Evolutionary conservation across 2,888 invertebrate species (phyloP).

Genomic region (Blastobasis lacticolella): DNA sequence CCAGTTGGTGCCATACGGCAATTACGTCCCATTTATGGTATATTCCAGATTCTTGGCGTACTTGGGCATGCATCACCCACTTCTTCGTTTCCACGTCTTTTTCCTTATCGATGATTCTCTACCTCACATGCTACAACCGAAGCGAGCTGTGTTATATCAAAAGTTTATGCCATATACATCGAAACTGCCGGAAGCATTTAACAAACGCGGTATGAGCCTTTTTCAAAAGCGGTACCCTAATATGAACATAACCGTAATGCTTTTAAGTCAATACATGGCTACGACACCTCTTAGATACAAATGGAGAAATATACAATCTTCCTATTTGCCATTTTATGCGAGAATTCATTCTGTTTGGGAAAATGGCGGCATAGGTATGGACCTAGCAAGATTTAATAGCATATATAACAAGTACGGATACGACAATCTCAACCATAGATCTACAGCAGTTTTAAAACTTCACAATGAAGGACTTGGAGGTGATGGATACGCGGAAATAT

Average conservation of each 20-base stretch:
- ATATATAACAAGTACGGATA: slow-evolving; percentile 22
- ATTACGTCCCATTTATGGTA: slow-evolving; percentile 27
- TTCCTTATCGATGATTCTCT: slow-evolving; percentile 51
- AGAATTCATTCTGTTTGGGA: slow-evolving; percentile 71
- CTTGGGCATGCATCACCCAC: slow-evolving; percentile 43
- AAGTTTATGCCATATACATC: slow-evolving; percentile 27
- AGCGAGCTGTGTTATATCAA: slow-evolving; percentile 20
- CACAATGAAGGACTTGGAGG: slow-evolving; percentile 50
- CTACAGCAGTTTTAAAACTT: slow-evolving; percentile 41
- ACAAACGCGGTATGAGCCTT: slow-evolving; percentile 26
- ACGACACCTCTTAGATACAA: slow-evolving; percentile 60
- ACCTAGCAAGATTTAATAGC: slow-evolving; percentile 35
- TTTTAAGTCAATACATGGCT: slow-evolving; percentile 57
- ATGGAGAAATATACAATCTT: slow-evolving; percentile 60
- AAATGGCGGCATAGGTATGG: slow-evolving; percentile 66
- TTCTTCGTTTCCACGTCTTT: slow-evolving; percentile 39
- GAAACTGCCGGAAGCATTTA: slow-evolving; percentile 1
- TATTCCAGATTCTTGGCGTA: slow-evolving; percentile 44
- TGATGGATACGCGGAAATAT: slow-evolving; percentile 35
- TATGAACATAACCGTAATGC: slow-evolving; percentile 50
- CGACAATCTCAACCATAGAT: slow-evolving; percentile 27
- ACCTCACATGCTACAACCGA: too few relatives aligned
- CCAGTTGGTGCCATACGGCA: slow-evolving; percentile 37
- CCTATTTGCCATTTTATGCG: slow-evolving; percentile 62
- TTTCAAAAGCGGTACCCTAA: slow-evolving; percentile 49